Conservation (phyloP, 2,113 vertebrate genomes). For the Axis porcinus region DNA sequence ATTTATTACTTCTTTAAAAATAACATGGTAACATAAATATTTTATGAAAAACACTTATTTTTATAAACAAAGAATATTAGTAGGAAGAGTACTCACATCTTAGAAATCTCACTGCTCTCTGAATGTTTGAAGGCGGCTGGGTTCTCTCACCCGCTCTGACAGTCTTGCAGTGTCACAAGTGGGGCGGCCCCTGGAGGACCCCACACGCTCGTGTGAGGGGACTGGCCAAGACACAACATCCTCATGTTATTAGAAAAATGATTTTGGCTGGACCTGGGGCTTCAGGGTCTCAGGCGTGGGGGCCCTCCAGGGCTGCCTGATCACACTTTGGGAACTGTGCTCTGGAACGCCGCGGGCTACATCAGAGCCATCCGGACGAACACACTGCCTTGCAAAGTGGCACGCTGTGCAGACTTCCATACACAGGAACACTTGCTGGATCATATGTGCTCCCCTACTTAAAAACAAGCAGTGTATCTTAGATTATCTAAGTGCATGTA, state of each 20-base stretch:
- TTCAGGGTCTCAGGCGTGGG: not conserved
- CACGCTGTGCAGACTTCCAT: fast-evolving
- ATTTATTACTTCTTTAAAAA: not conserved
- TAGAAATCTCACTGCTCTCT: not conserved
- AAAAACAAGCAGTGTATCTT: not conserved
- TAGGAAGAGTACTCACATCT: not conserved
- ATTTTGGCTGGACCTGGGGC: not conserved
- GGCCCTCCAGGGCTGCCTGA: not conserved
- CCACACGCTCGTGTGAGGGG: not conserved
- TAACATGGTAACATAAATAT: not conserved
- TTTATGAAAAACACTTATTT: not conserved
- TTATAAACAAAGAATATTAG: not conserved
- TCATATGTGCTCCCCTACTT: not conserved
- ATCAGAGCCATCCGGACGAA: fast-evolving
- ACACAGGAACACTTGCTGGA: not conserved
- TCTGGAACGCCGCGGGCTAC: no score
- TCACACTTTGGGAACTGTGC: not conserved
- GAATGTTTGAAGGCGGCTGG: not conserved
- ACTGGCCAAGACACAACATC: not conserved
- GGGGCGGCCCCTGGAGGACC: not conserved
- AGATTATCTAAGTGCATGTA: not conserved
- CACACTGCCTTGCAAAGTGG: fast-evolving
- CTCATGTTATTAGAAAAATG: not conserved
- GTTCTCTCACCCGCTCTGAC: not conserved
- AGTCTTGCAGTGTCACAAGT: not conserved